These are phyloP conservation scores for Cecropterus lyciades DNA, from an alignment of 1,140 invertebrate species.

Conservation along the genomic window DNA sequence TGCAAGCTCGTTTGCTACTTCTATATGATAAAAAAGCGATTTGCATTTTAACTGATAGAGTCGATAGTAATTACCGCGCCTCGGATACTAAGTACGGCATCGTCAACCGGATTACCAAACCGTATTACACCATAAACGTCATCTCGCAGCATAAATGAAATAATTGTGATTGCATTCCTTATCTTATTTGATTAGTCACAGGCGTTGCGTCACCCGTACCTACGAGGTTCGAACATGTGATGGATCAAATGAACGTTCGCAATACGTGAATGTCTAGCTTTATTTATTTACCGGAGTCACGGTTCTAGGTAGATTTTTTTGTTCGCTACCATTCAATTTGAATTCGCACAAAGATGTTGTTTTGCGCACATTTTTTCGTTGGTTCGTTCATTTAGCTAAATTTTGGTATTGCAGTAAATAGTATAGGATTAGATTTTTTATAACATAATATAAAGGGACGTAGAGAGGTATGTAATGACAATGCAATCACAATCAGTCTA, in stretches of 20 bases:
- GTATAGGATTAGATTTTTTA: neutral
- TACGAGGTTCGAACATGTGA: slow-evolving; percentile 43
- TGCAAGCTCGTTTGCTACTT: no score
- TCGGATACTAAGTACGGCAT: slow-evolving; percentile 11
- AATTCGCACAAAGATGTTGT: slow-evolving; percentile 6
- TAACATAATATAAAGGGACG: no score
- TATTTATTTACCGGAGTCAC: slow-evolving; percentile 30
- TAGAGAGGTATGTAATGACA: no score
- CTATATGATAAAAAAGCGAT: no score
- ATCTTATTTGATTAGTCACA: slow-evolving; percentile 74
- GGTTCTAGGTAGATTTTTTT: slow-evolving; percentile 26
- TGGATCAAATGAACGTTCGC: slow-evolving; percentile 11
- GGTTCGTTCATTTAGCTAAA: neutral
- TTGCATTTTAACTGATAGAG: no score
- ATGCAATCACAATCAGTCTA: no score
- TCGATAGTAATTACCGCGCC: slow-evolving; percentile 15
- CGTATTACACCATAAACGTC: slow-evolving; percentile 42
- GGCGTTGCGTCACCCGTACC: slow-evolving; percentile 59
- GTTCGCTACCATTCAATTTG: slow-evolving; percentile 16
- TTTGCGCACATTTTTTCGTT: slow-evolving; percentile 9
- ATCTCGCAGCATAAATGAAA: slow-evolving; percentile 53
- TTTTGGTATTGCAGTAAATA: neutral
- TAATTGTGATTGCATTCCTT: slow-evolving; percentile 72
- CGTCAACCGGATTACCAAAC: slow-evolving; percentile 39
- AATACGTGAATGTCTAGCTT: slow-evolving; percentile 10